Percentiles rank a stretch among this genome's conserved stretches.
Evolutionary conservation across 2,797 vertebrate species (phyloP).

Genomic region (Danionella dracula): DNA sequence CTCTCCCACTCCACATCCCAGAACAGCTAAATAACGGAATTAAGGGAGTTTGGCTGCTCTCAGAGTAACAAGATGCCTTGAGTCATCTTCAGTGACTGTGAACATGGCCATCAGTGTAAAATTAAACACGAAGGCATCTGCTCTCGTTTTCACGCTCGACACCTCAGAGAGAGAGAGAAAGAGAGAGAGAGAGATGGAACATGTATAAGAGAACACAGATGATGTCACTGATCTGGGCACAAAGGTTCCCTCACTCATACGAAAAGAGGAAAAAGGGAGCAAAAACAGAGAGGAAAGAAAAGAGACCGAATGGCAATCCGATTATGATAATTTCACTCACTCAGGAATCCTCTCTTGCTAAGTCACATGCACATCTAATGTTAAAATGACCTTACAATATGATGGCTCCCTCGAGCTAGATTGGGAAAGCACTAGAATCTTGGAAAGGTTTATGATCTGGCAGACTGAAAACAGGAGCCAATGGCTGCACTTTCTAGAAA

Average conservation of each 20-base stretch:
- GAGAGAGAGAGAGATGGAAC: slow-evolving; percentile 15
- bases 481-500: too few relatives aligned
- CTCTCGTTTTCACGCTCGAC: background rate
- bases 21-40: too few relatives aligned
- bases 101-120: background rate
- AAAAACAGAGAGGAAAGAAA: slow-evolving; percentile 39
- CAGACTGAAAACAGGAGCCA: too few relatives aligned
- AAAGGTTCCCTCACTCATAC: slow-evolving; percentile 44
- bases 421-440: too few relatives aligned
- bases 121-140: background rate
- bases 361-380: too few relatives aligned
- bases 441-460: too few relatives aligned
- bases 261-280: slow-evolving; percentile 34
- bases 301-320: too few relatives aligned
- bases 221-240: slow-evolving; percentile 47
- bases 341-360: too few relatives aligned
- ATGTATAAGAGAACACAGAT: slow-evolving; percentile 33
- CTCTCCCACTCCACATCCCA: too few relatives aligned
- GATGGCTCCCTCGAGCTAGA: too few relatives aligned
- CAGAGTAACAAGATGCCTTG: background rate
- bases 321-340: too few relatives aligned
- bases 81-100: background rate
- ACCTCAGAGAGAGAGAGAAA: slow-evolving; percentile 30
- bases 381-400: too few relatives aligned
- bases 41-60: background rate